Percentiles rank a stretch among this genome's conserved stretches.
Evolutionary conservation across 2,113 vertebrate species (phyloP).

Genomic region (Connochaetes taurinus): DNA sequence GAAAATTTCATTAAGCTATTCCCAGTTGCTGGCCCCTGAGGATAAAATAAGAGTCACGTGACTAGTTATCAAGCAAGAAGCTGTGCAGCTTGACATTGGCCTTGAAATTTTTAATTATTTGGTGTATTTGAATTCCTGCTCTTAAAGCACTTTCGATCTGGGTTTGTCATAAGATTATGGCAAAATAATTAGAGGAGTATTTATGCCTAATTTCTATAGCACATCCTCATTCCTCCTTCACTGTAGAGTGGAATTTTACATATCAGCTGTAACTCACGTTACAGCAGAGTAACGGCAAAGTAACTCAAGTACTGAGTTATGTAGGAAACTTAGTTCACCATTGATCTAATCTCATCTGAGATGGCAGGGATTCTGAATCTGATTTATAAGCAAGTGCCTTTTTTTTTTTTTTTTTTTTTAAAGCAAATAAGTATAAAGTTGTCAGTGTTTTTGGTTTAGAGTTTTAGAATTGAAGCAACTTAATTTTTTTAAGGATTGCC

Average conservation of each 20-base stretch:
- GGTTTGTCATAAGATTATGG: neutral
- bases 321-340: neutral
- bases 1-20: neutral
- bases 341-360: neutral
- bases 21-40: neutral
- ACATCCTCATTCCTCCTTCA: neutral
- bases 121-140: neutral
- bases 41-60: neutral
- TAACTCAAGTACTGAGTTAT: neutral
- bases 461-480: constrained; percentile 20
- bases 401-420: neutral
- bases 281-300: neutral
- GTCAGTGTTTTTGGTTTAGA: neutral
- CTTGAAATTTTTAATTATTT: neutral
- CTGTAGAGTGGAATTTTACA: neutral
- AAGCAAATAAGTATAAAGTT: neutral
- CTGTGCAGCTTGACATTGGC: neutral
- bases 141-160: neutral
- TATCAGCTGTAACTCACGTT: neutral
- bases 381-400: neutral
- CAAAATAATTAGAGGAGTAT: neutral
- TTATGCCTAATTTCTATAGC: neutral
- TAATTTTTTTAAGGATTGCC: neutral
- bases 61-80: neutral
- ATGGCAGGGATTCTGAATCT: neutral